Percentiles rank a stretch among this genome's conserved stretches.
These are phyloP conservation scores for Spea hammondii DNA, from an alignment of 2,797 vertebrate species.

Conservation along the genomic window DNA sequence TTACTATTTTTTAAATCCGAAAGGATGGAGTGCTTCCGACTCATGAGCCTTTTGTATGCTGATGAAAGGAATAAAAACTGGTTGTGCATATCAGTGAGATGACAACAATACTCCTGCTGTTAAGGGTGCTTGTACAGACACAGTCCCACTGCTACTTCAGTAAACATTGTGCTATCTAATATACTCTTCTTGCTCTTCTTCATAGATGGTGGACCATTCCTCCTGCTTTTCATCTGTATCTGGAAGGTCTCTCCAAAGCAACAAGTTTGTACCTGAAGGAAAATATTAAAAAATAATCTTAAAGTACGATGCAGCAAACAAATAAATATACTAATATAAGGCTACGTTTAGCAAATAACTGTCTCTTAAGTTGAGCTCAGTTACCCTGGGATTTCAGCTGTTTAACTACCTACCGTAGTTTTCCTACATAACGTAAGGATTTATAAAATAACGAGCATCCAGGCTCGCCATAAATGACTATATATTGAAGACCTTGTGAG, in stretches of 20 bases:
- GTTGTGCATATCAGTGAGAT: background rate
- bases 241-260: slow-evolving; percentile 93
- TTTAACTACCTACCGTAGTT: no score
- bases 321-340: no score
- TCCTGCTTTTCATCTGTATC: slow-evolving; percentile 85
- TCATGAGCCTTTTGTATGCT: background rate
- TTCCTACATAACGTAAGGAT: no score
- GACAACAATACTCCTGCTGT: background rate
- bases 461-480: no score
- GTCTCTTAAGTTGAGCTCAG: no score
- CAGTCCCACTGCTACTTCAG: background rate
- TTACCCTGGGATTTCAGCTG: no score
- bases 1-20: no score
- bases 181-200: slow-evolving; percentile 73
- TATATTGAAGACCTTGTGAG: no score
- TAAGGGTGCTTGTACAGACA: background rate
- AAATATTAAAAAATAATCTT: background rate
- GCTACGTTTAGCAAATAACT: no score
- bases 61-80: background rate
- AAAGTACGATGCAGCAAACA: background rate
- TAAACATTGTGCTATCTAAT: slow-evolving; percentile 4
- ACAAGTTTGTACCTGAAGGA: slow-evolving; percentile 80
- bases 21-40: background rate
- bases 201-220: slow-evolving; percentile 73
- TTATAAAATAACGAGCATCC: no score